These are phyloP conservation scores for Orientallactaga sibirica DNA, from an alignment of 2,797 vertebrate species.

Conservation along the genomic window DNA sequence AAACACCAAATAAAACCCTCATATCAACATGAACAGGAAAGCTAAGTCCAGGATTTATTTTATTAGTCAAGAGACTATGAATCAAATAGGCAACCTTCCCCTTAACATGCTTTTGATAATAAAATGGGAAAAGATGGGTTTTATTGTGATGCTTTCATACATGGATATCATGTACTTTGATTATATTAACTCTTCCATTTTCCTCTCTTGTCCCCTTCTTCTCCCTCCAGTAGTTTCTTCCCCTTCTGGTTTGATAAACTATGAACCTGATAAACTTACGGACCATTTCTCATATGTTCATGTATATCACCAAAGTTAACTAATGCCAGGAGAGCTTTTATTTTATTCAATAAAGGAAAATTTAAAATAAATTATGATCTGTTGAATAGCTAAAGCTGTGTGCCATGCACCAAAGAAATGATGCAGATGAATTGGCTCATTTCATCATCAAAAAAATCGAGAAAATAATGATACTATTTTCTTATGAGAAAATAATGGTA, in stretches of 20 bases:
- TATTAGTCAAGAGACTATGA: slow-evolving; percentile 5
- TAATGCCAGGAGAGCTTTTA: background rate
- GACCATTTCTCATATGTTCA: background rate
- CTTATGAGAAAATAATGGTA: background rate
- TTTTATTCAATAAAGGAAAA: background rate
- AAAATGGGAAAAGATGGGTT: background rate
- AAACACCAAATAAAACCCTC: background rate
- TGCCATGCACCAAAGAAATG: background rate
- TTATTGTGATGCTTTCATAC: background rate
- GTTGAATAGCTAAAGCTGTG: background rate
- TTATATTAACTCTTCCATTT: background rate
- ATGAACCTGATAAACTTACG: background rate
- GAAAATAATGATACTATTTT: background rate
- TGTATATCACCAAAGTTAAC: background rate
- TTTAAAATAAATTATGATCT: background rate
- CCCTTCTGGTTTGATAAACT: background rate
- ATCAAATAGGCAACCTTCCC: background rate
- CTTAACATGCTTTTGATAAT: background rate
- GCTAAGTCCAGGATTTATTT: slow-evolving; percentile 26
- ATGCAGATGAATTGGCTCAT: background rate
- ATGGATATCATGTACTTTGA: no score
- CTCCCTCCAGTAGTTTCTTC: background rate
- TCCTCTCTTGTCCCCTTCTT: no score
- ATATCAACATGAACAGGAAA: background rate
- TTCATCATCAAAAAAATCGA: background rate